Evolutionary conservation across 1,140 invertebrate genomes (phyloP), one percentile per base, ranked within the genome.

Genomic region (Drosophila nigrodunni): DNA sequence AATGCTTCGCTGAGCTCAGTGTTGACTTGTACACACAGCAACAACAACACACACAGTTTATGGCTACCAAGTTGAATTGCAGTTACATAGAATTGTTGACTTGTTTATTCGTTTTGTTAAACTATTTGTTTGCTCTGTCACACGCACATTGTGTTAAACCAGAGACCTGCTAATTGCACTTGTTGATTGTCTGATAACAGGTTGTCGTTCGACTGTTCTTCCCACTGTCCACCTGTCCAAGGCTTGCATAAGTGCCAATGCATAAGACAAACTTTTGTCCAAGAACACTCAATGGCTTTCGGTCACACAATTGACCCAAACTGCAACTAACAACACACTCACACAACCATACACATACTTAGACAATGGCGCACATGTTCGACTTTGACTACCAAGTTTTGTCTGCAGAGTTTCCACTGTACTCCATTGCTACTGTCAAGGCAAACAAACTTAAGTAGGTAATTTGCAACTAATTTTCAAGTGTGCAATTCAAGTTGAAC

Each of bases 381-480:
- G 62, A 73, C 62, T 64, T 59, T 46, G 66, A 64, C 44, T 66
- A 52, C 30, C 18, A 18, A 57, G 60, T 65, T 61, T n/a, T 52
- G 69, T 58, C 60, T 65, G 50, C 43, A 25, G 30, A 61, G 30
- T 50, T 49, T 15, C 52, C 13, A 57, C 39, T 35, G 41, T 52
- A 37, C 34, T 41, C 52, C 64, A 47, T 37, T 52, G 64, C 62
- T 46, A 60, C 67, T 75, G 58, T 58, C 71, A 76, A 25, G 59
- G 64, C 80, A 87, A 87, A 87, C 83, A 83, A 69, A 80, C 85
- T 89, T 87, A 87, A 89, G 83, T 83, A 89, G 85, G 83, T 88
- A 87, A 87, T 89, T 89, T 87, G 83, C 85, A 87, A 87, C 83
- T 87, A 87, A 87, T 87, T 88, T 77, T 87, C 80, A 80, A 88